phyloP scores from a whole-genome alignment of 92 coral and sea anemone genomes.

The Parazoanthus atlanticus region DNA sequence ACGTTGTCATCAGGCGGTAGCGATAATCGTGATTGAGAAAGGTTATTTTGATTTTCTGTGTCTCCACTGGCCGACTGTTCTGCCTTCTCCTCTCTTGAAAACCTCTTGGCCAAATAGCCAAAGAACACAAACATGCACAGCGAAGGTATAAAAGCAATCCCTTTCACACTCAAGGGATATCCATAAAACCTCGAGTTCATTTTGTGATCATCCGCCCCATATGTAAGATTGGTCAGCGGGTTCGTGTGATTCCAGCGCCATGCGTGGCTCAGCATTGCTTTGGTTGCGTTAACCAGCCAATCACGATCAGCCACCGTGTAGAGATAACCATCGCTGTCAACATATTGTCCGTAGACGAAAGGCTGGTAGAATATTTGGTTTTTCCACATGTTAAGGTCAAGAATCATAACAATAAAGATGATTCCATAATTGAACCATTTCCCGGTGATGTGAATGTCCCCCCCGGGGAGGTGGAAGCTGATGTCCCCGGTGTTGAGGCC shows the following conservation, averaged over 20 bases:
- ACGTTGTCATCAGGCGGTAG: neutral
- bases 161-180: conserved; percentile 65
- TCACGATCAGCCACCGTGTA: conserved; percentile 69
- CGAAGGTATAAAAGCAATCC: conserved; percentile 87
- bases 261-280: conserved; percentile 64
- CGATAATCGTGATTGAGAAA: neutral
- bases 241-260: conserved; percentile 83
- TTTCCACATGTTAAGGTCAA: conserved; percentile 93
- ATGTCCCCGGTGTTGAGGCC: conserved; percentile 79
- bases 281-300: conserved; percentile 76
- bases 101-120: conserved; percentile 75
- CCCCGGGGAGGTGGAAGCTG: conserved; percentile 74
- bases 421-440: conserved; percentile 95
- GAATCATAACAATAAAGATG: conserved; percentile 88
- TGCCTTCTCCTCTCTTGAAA: conserved; percentile 65
- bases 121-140: conserved; percentile 66
- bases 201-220: conserved; percentile 73
- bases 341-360: conserved; percentile 76
- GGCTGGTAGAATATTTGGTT: conserved; percentile 89
- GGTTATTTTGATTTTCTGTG: neutral
- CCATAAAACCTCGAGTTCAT: conserved; percentile 79
- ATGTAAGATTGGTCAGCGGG: conserved; percentile 67
- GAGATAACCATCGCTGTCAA: conserved; percentile 67
- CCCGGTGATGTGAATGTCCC: conserved; percentile 81
- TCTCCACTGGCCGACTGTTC: neutral